These are phyloP conservation scores for Otus sunia DNA, from an alignment of 2,113 vertebrate species.

Conservation along the genomic window DNA sequence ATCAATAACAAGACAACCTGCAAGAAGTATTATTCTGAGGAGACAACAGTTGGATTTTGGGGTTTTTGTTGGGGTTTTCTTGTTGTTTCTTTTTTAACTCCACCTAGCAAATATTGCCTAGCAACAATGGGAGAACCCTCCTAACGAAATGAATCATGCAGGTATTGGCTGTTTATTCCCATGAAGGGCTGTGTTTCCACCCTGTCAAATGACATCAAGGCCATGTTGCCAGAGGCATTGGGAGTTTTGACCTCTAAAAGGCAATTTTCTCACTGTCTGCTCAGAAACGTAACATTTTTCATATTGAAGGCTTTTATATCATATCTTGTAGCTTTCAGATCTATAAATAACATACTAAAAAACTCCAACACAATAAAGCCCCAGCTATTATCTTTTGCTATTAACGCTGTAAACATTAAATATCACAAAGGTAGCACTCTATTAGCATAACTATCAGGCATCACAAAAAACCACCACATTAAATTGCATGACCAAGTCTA, in stretches of 20 bases:
- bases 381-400: background rate
- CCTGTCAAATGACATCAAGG: constrained; percentile 68
- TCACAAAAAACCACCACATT: background rate
- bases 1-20: background rate
- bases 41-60: background rate
- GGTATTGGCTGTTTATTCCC: constrained; percentile 67
- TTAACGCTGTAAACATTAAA: background rate
- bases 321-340: constrained; percentile 52
- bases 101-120: constrained; percentile 53
- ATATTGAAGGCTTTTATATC: constrained; percentile 66
- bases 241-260: constrained; percentile 70
- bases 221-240: constrained; percentile 61
- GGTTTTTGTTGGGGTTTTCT: background rate
- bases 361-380: background rate
- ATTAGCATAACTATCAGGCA: background rate
- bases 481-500: background rate
- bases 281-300: constrained; percentile 66
- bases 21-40: background rate
- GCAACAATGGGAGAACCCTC: constrained; percentile 45
- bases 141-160: constrained; percentile 54
- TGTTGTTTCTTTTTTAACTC: background rate
- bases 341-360: constrained; percentile 52
- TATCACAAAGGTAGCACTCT: background rate
- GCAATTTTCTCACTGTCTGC: constrained; percentile 70
- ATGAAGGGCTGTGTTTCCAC: constrained; percentile 65